A percentile compares a stretch with the other conserved stretches of the same genome.
These are phyloP conservation scores for Pteropus alecto DNA, from an alignment of 2,113 vertebrate genomes.

Conservation along the genomic window DNA sequence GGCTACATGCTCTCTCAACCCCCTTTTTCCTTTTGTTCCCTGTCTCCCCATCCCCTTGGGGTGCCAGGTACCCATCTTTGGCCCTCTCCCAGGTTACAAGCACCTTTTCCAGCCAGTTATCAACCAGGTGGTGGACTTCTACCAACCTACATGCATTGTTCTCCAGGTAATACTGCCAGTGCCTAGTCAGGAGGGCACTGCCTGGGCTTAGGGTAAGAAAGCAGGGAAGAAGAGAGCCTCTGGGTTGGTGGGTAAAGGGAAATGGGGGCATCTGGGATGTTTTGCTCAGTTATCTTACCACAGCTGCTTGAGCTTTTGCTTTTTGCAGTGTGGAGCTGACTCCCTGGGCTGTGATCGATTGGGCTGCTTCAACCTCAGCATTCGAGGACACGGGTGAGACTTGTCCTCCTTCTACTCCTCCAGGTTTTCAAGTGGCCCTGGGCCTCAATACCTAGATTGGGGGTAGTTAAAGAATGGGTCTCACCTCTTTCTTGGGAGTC, in stretches of 20 bases:
- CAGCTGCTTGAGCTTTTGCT: not conserved
- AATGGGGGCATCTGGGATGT: not conserved
- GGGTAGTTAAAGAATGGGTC: not conserved
- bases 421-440: not conserved
- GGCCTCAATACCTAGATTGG: not conserved
- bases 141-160: constrained; percentile 98
- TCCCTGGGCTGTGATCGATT: constrained; percentile 96
- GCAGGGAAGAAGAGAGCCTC: not conserved
- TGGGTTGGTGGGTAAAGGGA: not conserved
- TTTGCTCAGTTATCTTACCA: not conserved
- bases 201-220: not conserved
- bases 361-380: constrained; percentile 99
- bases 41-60: constrained; percentile 65
- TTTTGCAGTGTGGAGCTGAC: constrained; percentile 94
- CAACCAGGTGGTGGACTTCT: constrained; percentile 98
- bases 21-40: constrained; percentile 43
- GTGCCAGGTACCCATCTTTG: constrained; percentile 66
- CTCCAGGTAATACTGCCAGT: constrained; percentile 88
- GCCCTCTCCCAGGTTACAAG: constrained; percentile 91
- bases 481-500: constrained; percentile 6
- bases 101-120: constrained; percentile 98
- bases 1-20: constrained; percentile 44
- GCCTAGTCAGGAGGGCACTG: not conserved
- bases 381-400: constrained; percentile 97
- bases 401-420: not conserved